Evolutionary conservation across 2,888 invertebrate species (phyloP), one percentile per base, ranked within the genome.

Genomic region (Neoascia interrupta): DNA sequence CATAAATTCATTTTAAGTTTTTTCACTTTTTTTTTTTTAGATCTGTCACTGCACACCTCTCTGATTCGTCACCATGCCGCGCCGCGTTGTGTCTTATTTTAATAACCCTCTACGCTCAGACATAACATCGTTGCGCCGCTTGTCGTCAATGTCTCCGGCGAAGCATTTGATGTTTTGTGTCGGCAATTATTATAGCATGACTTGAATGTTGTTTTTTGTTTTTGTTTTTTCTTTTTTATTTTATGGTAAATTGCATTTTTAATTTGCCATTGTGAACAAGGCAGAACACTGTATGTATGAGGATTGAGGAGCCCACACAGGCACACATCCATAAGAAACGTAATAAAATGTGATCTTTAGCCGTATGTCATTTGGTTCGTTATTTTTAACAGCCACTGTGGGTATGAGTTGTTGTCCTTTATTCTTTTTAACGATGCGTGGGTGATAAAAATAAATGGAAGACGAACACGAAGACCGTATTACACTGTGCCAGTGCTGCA

Each of bases 221-320:
- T n/a, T n/a, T n/a, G n/a, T n/a, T n/a, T n/a, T n/a, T n/a, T n/a
- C n/a, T 34, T 34, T 49, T 49, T 19, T 49, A 1, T 63, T 43
- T 54, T 73, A 64, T 60, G 56, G 58, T 58, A 76, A 58, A 45
- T 58, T 64, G 64, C 64, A 70, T 60, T 75, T 64, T 60, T 64
- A 70, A 70, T 70, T 76, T 70, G 54, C 53, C 37, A 75, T 63
- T 56, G 56, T 69, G 51, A 16, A 61, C 26, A 23, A 15, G 26
- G n/a, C 45, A 73, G 11, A 18, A 13, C 4, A 21, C 13, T 73
- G 41, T 45, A 45, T 43, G 34, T 23, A 53, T n/a, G n/a, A n/a
- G n/a, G n/a, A n/a, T n/a, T n/a, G n/a, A n/a, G n/a, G 60, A 74
- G 60, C 58, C 6, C 61, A 75, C 39, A 45, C 58, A 21, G 53